A percentile compares a stretch with the other conserved stretches of the same genome.
Evolutionary conservation across 2,888 invertebrate species (phyloP).

Genomic region (Acanthosoma haemorrhoidale): DNA sequence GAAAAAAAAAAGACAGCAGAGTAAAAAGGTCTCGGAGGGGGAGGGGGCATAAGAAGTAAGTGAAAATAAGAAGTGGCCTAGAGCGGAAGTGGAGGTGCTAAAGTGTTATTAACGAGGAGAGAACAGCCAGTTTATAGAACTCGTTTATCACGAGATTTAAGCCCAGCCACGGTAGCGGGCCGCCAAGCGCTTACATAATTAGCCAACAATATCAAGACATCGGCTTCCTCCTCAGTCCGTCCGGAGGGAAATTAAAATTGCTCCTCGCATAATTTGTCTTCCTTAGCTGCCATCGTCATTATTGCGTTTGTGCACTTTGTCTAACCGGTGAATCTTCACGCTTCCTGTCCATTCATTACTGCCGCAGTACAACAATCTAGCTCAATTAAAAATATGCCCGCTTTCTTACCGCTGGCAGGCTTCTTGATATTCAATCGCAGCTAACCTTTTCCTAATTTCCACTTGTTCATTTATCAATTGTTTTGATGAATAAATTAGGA

Average conservation of each 20-base stretch:
- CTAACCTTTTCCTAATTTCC: too few species aligned
- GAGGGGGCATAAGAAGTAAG: not conserved
- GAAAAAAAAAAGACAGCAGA: not conserved
- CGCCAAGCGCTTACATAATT: not conserved
- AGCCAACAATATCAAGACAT: not conserved
- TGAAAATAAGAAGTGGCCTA: not conserved
- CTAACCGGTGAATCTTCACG: not conserved
- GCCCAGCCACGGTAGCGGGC: too few species aligned
- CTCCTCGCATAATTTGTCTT: too few species aligned
- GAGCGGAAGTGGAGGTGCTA: not conserved
- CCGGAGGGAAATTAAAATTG: too few species aligned
- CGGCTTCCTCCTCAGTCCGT: not conserved
- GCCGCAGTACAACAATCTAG: not conserved
- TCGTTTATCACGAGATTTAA: slow-evolving; percentile 11
- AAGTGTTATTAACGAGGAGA: slow-evolving; percentile 11
- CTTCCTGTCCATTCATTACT: not conserved
- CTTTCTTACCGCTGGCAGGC: too few species aligned
- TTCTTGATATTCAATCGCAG: too few species aligned
- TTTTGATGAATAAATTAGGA: too few species aligned
- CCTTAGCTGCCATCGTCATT: too few species aligned
- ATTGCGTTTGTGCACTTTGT: not conserved
- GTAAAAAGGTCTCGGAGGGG: slow-evolving; percentile 1
- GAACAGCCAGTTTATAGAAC: slow-evolving; percentile 1
- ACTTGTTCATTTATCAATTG: too few species aligned
- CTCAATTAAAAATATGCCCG: too few species aligned